phyloP scores from a whole-genome alignment of 2,888 invertebrate species.

The Globia sparganii region DNA sequence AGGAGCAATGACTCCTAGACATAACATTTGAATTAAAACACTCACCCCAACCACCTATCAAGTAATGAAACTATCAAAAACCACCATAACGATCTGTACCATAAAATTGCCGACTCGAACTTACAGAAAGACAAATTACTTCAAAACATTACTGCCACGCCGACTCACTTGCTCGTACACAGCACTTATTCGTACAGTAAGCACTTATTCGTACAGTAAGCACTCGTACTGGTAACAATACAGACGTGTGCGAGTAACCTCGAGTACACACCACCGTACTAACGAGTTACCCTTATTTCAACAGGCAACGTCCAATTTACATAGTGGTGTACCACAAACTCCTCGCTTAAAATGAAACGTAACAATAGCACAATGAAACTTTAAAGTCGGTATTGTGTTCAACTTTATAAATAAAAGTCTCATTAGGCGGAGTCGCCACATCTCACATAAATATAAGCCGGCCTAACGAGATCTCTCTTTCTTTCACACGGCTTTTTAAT shows the following conservation, averaged over 20 bases:
- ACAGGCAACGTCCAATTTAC: conserved; percentile 86
- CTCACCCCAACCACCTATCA: background rate
- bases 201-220: conserved; percentile 47
- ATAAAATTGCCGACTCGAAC: conserved; percentile 50
- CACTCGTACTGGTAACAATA: conserved; percentile 67
- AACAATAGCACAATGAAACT: conserved; percentile 89
- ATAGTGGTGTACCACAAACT: conserved; percentile 85
- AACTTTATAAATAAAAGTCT: conserved; percentile 89
- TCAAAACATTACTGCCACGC: conserved; percentile 54
- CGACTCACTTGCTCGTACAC: conserved; percentile 52
- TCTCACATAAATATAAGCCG: conserved; percentile 83
- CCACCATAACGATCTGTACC: conserved; percentile 15
- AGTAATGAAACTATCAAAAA: conserved; percentile 7
- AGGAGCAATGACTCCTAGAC: no score
- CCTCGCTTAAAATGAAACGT: conserved; percentile 85
- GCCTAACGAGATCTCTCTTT: conserved; percentile 77
- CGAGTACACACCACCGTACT: conserved; percentile 75
- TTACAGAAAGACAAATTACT: conserved; percentile 58
- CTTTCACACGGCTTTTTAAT: conserved; percentile 70
- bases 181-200: conserved; percentile 7
- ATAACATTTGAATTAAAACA: background rate
- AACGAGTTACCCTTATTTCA: conserved; percentile 82
- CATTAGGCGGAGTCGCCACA: conserved; percentile 84
- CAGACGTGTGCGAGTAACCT: conserved; percentile 72
- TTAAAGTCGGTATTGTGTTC: conserved; percentile 84